Conservation (phyloP, 2,113 vertebrate species). For the Grallaria varia region DNA sequence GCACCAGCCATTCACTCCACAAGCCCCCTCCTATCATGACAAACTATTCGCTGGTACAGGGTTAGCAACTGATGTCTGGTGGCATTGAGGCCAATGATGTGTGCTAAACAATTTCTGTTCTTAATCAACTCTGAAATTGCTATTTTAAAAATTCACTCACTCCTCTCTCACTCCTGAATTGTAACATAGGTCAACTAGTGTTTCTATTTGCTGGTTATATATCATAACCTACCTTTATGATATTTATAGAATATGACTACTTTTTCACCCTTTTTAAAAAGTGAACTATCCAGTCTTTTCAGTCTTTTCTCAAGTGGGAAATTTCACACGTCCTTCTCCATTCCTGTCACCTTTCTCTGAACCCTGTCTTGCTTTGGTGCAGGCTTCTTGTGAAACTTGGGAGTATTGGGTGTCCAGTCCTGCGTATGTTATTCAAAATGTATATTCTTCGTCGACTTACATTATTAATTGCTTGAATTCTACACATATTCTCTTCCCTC, state of each 20-base stretch:
- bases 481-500: not conserved
- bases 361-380: not conserved
- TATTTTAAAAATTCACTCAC: not conserved
- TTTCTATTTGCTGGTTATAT: not conserved
- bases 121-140: not conserved
- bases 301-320: not conserved
- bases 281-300: not conserved
- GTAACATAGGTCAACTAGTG: not conserved
- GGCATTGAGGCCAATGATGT: not conserved
- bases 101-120: not conserved
- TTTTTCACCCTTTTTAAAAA: not conserved
- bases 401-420: not conserved
- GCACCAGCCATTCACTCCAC: not conserved
- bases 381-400: not conserved
- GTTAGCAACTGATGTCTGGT: not conserved
- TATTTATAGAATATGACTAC: not conserved
- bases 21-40: not conserved
- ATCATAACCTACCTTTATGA: not conserved
- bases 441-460: not conserved
- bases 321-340: not conserved
- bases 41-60: not conserved
- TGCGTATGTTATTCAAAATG: slow-evolving; percentile 2
- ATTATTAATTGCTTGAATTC: slow-evolving; percentile 39
- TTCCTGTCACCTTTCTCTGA: slow-evolving; percentile 26
- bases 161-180: not conserved